Evolutionary conservation across 1,140 invertebrate species (phyloP), one percentile per base, ranked within the genome.

Genomic region (Drosophila mojavensis): DNA sequence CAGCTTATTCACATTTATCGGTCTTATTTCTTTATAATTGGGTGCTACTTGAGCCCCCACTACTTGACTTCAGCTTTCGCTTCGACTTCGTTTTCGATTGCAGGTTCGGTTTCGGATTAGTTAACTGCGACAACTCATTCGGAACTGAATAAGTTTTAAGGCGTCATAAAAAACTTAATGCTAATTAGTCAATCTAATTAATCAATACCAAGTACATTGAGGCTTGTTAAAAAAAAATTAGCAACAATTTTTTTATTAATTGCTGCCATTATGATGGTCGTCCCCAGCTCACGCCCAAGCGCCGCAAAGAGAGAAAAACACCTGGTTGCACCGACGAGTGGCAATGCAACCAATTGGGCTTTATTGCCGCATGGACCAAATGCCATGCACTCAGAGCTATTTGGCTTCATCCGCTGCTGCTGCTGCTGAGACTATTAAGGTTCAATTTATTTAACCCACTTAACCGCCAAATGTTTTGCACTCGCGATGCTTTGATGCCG

Each of bases 381-480:
- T 50, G 45, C 45, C 50, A 48, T 56, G 61, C 67, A 64, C 51
- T 50, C 41, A 20, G 48, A 56, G n/a, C 54, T 7, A n/a, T 66
- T 59, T 62, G 28, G 45, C 28, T 50, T n/a, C 30, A 62, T 9
- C 15, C 17, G 15, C 26, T 11, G 30, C 20, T 24, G 54, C 50
- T 36, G 33, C 33, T 36, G 2, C 33, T 36, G 33, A 9, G 10
- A 11, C 36, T 39, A 39, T 47, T 47, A 3, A 45, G 13, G 72
- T 58, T 70, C 66, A 71, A 75, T 70, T 75, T 43, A 71, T 70
- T 64, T 70, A 70, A 70, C 66, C 66, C 59, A 70, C 15, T 15
- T 15, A 47, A 20, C 36, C 45, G 43, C 20, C 60, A 75, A 75
- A 53, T 75, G 58, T 24, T 75, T 63, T 75, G 72, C 53, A 75